phyloP scores from a whole-genome alignment of 2,113 vertebrate genomes.

The Microcebus griseorufus region DNA sequence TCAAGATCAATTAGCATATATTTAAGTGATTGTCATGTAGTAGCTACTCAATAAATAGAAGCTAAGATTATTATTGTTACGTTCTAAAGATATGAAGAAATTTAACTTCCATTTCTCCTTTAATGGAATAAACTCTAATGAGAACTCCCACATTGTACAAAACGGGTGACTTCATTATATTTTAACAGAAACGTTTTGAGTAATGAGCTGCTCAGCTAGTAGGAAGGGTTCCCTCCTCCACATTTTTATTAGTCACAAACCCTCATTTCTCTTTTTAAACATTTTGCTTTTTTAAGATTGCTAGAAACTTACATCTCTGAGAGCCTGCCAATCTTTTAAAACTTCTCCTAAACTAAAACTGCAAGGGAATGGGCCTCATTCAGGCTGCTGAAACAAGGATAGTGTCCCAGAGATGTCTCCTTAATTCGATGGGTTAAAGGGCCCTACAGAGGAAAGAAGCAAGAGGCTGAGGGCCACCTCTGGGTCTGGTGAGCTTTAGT shows the following conservation, averaged over 20 bases:
- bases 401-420: background rate
- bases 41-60: no score
- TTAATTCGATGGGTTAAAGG: background rate
- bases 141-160: background rate
- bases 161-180: background rate
- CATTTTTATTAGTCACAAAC: background rate
- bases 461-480: background rate
- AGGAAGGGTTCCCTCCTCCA: background rate
- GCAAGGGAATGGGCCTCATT: background rate
- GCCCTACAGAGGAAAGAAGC: background rate
- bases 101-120: no score
- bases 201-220: background rate
- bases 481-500: background rate
- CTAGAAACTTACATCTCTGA: background rate
- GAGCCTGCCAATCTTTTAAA: background rate
- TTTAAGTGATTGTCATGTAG: no score
- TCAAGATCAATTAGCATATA: background rate
- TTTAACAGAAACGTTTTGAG: background rate
- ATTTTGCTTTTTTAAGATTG: background rate
- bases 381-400: background rate
- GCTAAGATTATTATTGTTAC: no score
- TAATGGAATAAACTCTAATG: background rate
- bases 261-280: background rate
- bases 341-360: background rate
- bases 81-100: no score